Percentiles rank a stretch among this genome's conserved stretches.
Conservation (phyloP, 1,140 invertebrate species). For the Reticulitermes speratus region DNA sequence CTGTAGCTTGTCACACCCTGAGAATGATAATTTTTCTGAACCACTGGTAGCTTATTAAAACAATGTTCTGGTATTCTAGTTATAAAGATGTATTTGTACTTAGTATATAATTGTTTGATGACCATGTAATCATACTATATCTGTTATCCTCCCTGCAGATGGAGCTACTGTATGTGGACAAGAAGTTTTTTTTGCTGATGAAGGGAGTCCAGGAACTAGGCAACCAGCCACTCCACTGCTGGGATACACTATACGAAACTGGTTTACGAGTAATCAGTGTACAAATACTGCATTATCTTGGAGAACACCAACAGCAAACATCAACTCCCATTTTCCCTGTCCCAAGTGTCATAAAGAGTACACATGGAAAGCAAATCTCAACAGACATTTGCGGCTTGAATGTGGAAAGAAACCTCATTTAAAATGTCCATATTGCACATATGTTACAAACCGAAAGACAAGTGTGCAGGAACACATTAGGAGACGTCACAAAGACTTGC, state of each 20-base stretch:
- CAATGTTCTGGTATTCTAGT: too few species aligned
- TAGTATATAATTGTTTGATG: too few species aligned
- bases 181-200: not conserved
- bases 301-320: not conserved
- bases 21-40: too few species aligned
- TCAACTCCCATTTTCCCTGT: not conserved
- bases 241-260: not conserved
- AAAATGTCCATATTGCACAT: constrained; percentile 34
- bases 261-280: not conserved
- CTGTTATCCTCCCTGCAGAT: not conserved
- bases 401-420: constrained; percentile 40
- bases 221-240: not conserved
- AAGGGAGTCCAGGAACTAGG: not conserved
- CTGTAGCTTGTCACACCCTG: too few species aligned
- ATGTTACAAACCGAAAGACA: constrained; percentile 34
- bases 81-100: too few species aligned
- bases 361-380: constrained; percentile 37
- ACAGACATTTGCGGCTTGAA: constrained; percentile 34
- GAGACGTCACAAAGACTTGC: not conserved
- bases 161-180: not conserved
- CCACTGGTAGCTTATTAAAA: too few species aligned
- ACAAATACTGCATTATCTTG: not conserved
- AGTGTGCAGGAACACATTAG: constrained; percentile 25
- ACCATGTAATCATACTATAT: not conserved
- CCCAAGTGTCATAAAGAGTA: constrained; percentile 26